phyloP scores from a whole-genome alignment of 2,797 vertebrate species.

The Otolemur crassicaudatus region DNA sequence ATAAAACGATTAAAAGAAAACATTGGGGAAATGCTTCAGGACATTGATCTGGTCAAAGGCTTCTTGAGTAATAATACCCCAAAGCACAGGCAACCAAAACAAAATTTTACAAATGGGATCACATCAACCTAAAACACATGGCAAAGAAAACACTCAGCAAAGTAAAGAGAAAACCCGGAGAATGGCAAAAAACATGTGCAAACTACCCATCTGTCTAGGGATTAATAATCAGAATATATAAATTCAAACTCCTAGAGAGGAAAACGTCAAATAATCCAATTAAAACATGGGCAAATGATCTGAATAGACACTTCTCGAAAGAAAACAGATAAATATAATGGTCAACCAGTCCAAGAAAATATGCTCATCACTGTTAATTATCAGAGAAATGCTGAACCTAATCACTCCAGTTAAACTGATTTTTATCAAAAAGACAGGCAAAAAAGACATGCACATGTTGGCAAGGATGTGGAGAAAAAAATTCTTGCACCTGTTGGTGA shows the following conservation, averaged over 20 bases:
- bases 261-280: background rate
- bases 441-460: background rate
- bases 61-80: background rate
- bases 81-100: background rate
- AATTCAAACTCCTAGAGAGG: background rate
- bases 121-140: background rate
- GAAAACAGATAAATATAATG: background rate
- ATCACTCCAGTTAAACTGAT: background rate
- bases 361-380: background rate
- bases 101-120: background rate
- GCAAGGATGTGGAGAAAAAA: background rate
- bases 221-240: background rate
- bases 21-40: background rate
- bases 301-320: background rate
- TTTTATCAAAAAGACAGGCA: background rate
- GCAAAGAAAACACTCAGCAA: too few relatives aligned
- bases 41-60: background rate
- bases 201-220: background rate
- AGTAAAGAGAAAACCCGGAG: background rate
- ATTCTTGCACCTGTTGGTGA: background rate
- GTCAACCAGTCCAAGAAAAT: background rate
- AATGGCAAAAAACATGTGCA: background rate
- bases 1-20: background rate
- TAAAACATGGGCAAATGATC: background rate
- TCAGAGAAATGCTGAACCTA: background rate